A percentile compares a stretch with the other conserved stretches of the same genome.
phyloP scores from a whole-genome alignment of 2,888 invertebrate species.

The Rhingia rostrata region DNA sequence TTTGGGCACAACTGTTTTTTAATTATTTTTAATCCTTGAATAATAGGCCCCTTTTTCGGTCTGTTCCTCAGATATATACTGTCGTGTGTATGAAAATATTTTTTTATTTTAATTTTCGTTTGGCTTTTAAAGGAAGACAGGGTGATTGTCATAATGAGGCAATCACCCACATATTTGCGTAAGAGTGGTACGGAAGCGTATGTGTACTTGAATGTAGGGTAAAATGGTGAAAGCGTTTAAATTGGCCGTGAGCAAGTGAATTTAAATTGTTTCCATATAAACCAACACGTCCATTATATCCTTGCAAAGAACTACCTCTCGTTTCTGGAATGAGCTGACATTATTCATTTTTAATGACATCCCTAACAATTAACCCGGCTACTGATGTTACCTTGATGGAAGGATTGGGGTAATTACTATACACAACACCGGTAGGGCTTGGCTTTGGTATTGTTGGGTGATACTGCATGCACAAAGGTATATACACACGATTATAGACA shows the following conservation, averaged over 20 bases:
- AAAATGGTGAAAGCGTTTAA: constrained; percentile 51
- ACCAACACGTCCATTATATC: constrained; percentile 43
- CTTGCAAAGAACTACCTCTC: constrained; percentile 27
- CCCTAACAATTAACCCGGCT: constrained; percentile 69
- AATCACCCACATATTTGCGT: constrained; percentile 47
- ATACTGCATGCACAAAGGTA: constrained; percentile 17
- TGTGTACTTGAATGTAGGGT: neutral
- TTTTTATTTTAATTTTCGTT: constrained; percentile 21
- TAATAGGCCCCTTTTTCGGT: constrained; percentile 20
- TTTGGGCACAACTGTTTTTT: constrained; percentile 60
- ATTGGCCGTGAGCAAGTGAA: constrained; percentile 57
- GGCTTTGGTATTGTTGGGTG: constrained; percentile 9
- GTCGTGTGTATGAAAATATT: neutral
- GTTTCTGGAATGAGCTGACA: constrained; percentile 60
- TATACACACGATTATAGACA: neutral
- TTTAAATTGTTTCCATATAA: constrained; percentile 58
- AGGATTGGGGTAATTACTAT: constrained; percentile 56
- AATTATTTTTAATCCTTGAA: constrained; percentile 68
- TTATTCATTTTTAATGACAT: constrained; percentile 73
- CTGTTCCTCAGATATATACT: constrained; percentile 23
- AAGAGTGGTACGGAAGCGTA: neutral
- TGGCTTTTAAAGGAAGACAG: constrained; percentile 3
- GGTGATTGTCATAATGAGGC: constrained; percentile 57
- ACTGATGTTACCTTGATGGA: constrained; percentile 57
- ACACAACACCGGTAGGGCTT: constrained; percentile 31